phyloP scores from a whole-genome alignment of 2,797 vertebrate species.

The Balearica regulorum region DNA sequence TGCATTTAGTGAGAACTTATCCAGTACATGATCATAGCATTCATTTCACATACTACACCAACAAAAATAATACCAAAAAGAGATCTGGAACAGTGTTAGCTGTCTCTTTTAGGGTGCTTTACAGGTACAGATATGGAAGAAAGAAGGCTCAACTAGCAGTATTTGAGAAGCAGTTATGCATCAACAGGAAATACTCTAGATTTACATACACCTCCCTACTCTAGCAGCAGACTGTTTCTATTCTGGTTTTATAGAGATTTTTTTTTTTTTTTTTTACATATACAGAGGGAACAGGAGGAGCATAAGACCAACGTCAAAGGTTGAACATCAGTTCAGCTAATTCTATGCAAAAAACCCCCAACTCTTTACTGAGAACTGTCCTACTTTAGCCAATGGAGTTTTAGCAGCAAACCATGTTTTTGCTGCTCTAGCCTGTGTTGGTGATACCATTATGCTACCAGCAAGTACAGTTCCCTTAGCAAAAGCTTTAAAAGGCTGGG shows the following conservation, averaged over 20 bases:
- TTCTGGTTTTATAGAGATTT: not conserved
- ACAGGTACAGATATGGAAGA: not conserved
- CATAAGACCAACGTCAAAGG: not conserved
- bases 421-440: not conserved
- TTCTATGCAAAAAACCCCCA: not conserved
- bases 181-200: conserved; percentile 1
- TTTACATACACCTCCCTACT: not conserved
- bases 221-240: not conserved
- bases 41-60: not conserved
- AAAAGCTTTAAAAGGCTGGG: not conserved
- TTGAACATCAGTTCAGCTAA: not conserved
- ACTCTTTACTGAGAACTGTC: not conserved
- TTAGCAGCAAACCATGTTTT: not conserved
- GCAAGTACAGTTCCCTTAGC: not conserved
- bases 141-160: not conserved
- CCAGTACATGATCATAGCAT: not conserved
- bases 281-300: not conserved
- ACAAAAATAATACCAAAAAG: not conserved
- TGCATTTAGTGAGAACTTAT: not conserved
- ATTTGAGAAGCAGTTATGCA: not conserved
- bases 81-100: not conserved
- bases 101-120: not conserved
- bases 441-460: not conserved
- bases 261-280: not conserved
- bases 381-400: not conserved